These are phyloP conservation scores for Eulithis prunata DNA, from an alignment of 2,888 invertebrate genomes.

Conservation along the genomic window DNA sequence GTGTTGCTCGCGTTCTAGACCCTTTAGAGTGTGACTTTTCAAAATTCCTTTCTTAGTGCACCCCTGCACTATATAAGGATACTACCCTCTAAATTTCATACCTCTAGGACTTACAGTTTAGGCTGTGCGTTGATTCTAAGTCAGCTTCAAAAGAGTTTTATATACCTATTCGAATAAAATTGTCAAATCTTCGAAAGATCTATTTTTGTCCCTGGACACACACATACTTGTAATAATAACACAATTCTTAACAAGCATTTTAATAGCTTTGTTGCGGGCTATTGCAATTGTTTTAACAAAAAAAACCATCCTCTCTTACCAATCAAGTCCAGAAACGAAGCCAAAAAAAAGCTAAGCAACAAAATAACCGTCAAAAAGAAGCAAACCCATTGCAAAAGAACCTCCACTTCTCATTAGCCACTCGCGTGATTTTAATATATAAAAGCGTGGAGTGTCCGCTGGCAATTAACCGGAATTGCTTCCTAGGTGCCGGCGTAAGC, in stretches of 20 bases:
- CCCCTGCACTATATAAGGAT: too few relatives aligned
- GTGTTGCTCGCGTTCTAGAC: too few relatives aligned
- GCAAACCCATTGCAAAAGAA: conserved; percentile 25
- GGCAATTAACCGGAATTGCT: conserved; percentile 51
- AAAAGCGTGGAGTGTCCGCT: conserved; percentile 43
- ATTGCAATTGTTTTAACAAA: neutral
- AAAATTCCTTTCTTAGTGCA: too few relatives aligned
- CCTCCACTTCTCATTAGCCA: conserved; percentile 41
- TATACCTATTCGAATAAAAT: too few relatives aligned
- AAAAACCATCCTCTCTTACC: neutral
- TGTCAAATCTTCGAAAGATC: too few relatives aligned
- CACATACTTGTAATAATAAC: too few relatives aligned
- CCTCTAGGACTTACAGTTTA: too few relatives aligned
- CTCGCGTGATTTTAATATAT: conserved; percentile 51
- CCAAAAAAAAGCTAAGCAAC: conserved; percentile 3
- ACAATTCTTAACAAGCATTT: neutral
- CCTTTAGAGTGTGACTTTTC: too few relatives aligned
- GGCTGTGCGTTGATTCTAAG: too few relatives aligned
- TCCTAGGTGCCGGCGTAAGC: conserved; percentile 38
- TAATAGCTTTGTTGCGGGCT: neutral
- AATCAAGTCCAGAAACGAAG: neutral
- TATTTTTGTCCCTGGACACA: too few relatives aligned
- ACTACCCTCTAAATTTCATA: too few relatives aligned
- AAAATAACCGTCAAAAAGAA: conserved; percentile 13
- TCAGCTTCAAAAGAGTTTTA: too few relatives aligned